Base-by-base conservation (phyloP, 2,797 vertebrate genomes). In the Pterois miles region DNA sequence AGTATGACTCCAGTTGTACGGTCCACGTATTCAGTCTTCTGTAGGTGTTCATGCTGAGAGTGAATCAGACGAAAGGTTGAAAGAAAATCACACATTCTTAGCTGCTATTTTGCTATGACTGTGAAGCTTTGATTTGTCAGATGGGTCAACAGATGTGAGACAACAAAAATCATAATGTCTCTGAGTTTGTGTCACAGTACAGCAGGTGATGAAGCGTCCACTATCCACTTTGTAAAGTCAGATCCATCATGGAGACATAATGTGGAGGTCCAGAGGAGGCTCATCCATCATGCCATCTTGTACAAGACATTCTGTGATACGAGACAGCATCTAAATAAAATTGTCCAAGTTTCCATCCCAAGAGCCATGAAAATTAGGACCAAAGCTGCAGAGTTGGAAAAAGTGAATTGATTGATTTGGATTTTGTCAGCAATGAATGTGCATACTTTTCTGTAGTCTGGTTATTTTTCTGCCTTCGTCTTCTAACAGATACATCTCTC, bases 61-160 rank as follows among this genome's bases (percentile, higher is more conserved):
- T 22, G 58, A 68, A 64, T 74, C 65, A 74, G 40, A 50, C 38
- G 23, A 18, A 52, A 65, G 40, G 20, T 18, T 68, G 56, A 50
- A 13, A 29, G 43, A 60, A 40, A 67, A 56, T 78, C 34, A 22
- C 20, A 65, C 27, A 9, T 34, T 31, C 25, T 74, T 48, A 5
- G 23, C 43, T 50, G 23, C 29, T 38, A 1, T 38, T 66, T 31
- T 33, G n/a, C 16, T 1, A 2, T 33, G 2, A 16, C 13, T 46
- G 36, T 6, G 38, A 29, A 12, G 33, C 2, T 78, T 66, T 40
- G 33, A 58, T 78, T 59, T 12, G 27, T 63, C 40, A 43, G 23
- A 60, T 43, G 20, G 29, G 65, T 11, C 4, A 20, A 29, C 33
- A 59, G 57, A 57, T 50, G 33, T 58, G 62, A 48, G 50, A 11